Conservation (phyloP, 2,888 invertebrate species). For the Noctua janthe region DNA sequence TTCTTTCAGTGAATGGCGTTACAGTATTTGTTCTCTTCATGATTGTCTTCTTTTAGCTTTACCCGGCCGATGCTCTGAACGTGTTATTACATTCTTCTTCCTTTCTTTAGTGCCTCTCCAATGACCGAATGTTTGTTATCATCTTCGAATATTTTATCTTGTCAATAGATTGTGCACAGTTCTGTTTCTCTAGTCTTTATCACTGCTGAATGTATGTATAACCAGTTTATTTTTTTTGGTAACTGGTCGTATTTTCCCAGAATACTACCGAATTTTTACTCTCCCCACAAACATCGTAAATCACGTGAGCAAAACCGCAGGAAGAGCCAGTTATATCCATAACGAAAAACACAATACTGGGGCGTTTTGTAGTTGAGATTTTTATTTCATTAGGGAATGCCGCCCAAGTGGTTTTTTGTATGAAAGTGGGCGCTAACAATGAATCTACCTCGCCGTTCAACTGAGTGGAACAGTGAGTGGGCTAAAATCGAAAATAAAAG, state of each 20-base stretch:
- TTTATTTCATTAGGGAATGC: slow-evolving; percentile 66
- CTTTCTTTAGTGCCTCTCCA: neutral
- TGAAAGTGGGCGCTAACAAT: slow-evolving; percentile 61
- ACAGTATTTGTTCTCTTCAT: neutral
- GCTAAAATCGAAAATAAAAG: slow-evolving; percentile 63
- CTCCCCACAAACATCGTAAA: slow-evolving; percentile 59
- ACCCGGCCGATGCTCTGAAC: neutral
- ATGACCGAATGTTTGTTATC: neutral
- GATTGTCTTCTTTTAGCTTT: neutral
- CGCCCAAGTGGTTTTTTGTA: slow-evolving; percentile 53
- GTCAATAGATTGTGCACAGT: neutral
- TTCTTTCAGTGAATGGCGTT: neutral
- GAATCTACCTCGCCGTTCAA: slow-evolving; percentile 47
- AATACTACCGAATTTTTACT: slow-evolving; percentile 53
- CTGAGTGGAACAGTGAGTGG: slow-evolving; percentile 55
- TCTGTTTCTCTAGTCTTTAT: slow-evolving; percentile 1
- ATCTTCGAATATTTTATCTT: neutral
- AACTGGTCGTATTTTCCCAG: slow-evolving; percentile 29
- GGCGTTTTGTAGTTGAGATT: slow-evolving; percentile 59
- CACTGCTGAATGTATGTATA: neutral
- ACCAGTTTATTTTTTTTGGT: slow-evolving; percentile 14
- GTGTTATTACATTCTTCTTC: neutral
- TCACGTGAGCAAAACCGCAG: slow-evolving; percentile 57
- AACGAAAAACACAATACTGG: slow-evolving; percentile 59
- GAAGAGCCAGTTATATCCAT: slow-evolving; percentile 58